These are phyloP conservation scores for Melitaea cinxia DNA, from an alignment of 1,140 invertebrate genomes.

Conservation along the genomic window DNA sequence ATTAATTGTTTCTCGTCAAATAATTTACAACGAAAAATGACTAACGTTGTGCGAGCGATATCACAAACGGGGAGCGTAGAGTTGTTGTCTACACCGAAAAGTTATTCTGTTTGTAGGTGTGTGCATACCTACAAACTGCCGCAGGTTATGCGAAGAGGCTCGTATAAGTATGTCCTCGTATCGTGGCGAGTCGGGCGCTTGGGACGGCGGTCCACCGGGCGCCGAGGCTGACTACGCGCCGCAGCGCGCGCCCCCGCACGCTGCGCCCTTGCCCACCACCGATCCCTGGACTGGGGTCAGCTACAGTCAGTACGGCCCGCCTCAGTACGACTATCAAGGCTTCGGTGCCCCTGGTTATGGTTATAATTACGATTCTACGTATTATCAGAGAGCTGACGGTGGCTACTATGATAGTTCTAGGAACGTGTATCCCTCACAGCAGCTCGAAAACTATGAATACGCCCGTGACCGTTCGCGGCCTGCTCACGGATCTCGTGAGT, in stretches of 20 bases:
- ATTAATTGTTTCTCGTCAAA: constrained; percentile 74
- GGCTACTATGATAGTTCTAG: constrained; percentile 58
- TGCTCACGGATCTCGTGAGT: constrained; percentile 42
- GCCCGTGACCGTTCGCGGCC: constrained; percentile 43
- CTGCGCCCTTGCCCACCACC: constrained; percentile 66
- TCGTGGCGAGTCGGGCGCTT: constrained; percentile 66
- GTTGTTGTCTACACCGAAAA: constrained; percentile 81
- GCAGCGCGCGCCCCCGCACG: constrained; percentile 47
- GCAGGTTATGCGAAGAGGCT: constrained; percentile 79
- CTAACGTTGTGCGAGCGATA: constrained; percentile 54
- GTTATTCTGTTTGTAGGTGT: constrained; percentile 83
- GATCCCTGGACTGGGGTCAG: constrained; percentile 78
- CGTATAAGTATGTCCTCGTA: constrained; percentile 77
- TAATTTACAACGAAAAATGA: constrained; percentile 63
- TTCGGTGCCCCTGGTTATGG: constrained; percentile 57
- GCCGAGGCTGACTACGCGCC: constrained; percentile 71
- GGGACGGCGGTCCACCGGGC: constrained; percentile 78
- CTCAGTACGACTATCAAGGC: constrained; percentile 64
- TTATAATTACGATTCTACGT: constrained; percentile 68
- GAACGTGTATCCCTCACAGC: constrained; percentile 46
- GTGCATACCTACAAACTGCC: constrained; percentile 81
- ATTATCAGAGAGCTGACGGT: constrained; percentile 58
- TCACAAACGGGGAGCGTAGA: constrained; percentile 63
- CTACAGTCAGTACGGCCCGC: constrained; percentile 71
- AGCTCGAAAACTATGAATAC: constrained; percentile 48